Evolutionary conservation across 2,797 vertebrate genomes (phyloP), one percentile per base, ranked within the genome.

Genomic region (Gadopsis bispinosus): DNA sequence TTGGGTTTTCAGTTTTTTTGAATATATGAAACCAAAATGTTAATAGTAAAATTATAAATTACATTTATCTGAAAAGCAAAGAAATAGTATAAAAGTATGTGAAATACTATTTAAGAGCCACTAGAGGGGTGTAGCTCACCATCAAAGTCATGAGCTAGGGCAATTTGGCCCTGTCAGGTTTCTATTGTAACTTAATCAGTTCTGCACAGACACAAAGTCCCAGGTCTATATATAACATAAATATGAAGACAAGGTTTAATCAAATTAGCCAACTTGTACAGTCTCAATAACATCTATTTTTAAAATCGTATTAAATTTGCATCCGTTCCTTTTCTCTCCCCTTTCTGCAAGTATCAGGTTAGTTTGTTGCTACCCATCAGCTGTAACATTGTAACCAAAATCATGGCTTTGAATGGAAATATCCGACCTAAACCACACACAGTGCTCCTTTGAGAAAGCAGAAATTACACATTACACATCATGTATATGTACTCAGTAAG

Each of bases 111-210:
- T 45, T n/a, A 13, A 75, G 6, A 75, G 41, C 85, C 91, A 91
- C 89, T 84, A 91, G 92, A 89, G 88, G 89, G 89, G 1, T 74
- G 82, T 65, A 87, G 77, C 39, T 79, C 48, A 60, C 64, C 78
- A 80, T 69, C 20, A 75, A 19, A 75, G 20, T 59, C 29, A 69
- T 41, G 43, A 69, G 20, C 7, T 58, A 35, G 2, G 35, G 7
- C 9, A 17, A 60, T 17, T 14, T 43, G 33, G n/a, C 11, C 5
- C 31, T 45, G 48, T 67, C 47, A 69, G 26, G 11, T 58, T 31
- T 61, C 65, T 5, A 11, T 12, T 48, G 58, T 69, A 85, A 55
- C 37, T 37, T 26, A 72, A 70, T 74, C 56, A 31, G 41, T 20
- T 64, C 61, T 75, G 37, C 64, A 79, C 12, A 67, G 26, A 69